Evolutionary conservation across 2,113 vertebrate genomes (phyloP).

Genomic region (Proteles cristata): DNA sequence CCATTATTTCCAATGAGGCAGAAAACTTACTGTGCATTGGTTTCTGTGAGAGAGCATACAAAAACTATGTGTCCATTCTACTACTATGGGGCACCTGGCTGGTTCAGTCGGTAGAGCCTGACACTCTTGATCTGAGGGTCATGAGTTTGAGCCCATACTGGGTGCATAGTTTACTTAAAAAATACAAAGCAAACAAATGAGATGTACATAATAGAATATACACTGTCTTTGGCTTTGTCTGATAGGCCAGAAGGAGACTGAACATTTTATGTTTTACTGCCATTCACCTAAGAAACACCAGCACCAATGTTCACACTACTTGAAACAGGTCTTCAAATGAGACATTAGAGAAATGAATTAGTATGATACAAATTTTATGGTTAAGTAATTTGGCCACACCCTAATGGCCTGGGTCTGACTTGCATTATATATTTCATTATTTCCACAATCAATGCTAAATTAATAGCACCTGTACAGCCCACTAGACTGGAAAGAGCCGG

Average conservation of each 20-base stretch:
- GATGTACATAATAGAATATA: not conserved
- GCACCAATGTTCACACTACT: not conserved
- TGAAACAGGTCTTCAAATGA: not conserved
- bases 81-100: not conserved
- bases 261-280: not conserved
- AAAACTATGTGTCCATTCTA: not conserved
- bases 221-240: not conserved
- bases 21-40: not conserved
- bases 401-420: conserved; percentile 15
- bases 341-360: conserved; percentile 10
- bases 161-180: not conserved
- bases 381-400: not conserved
- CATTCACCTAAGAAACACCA: not conserved
- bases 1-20: not conserved
- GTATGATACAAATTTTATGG: not conserved
- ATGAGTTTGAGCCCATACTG: not conserved
- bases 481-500: not conserved
- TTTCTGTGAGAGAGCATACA: not conserved
- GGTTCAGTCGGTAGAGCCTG: not conserved
- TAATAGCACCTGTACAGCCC: not conserved
- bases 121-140: not conserved
- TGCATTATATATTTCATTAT: conserved; percentile 38
- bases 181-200: not conserved
- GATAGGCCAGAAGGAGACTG: not conserved
- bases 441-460: conserved; percentile 60